Evolutionary conservation across 2,113 vertebrate genomes (phyloP), one percentile per base, ranked within the genome.

Genomic region (Labeo rohita): DNA sequence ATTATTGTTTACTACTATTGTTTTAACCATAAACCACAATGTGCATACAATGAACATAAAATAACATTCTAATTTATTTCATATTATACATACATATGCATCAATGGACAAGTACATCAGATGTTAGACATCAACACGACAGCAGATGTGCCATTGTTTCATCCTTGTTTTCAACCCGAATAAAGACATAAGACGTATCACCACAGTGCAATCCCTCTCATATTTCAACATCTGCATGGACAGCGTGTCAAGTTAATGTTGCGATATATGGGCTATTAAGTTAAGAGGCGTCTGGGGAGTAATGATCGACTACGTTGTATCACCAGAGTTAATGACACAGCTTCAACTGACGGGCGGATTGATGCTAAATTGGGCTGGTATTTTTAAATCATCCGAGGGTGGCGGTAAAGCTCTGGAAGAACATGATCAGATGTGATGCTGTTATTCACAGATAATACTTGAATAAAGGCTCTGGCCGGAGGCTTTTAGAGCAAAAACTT

Each of bases 371-470:
- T 50, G 6, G 23, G 39, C 45, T 66, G 79, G 15, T 65, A 61
- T 79, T 59, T 79, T 12, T 39, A 43, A 39, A 79, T 43, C 76
- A 59, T 54, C 28, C 3, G 39, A 80, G 59, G 79, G 59, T 11
- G n/a, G 79, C 8, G 10, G 61, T 66, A 49, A 52, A 49, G 49
- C 63, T 82, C 16, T 2, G 7, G 47, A 70, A 47, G 47, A 70
- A 52, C 39, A 36, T 52, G 9, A 70, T 47, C n/a, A 13, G n/a
- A 21, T 11, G 23, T 3, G 3, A 68, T 72, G 15, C 47, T 5
- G 16, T 72, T 54, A 83, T 54, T 72, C 47, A 56, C 80, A 84
- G 81, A 73, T 73, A 21, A 72, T 43, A 54, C 66, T 43, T 12
- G 23, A 82, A 68, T 68, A 68, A 70, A 82, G 45, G 23, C 21